Evolutionary conservation across 1,140 invertebrate genomes (phyloP), one percentile per base, ranked within the genome.

Genomic region (Drosophila equinoxialis): DNA sequence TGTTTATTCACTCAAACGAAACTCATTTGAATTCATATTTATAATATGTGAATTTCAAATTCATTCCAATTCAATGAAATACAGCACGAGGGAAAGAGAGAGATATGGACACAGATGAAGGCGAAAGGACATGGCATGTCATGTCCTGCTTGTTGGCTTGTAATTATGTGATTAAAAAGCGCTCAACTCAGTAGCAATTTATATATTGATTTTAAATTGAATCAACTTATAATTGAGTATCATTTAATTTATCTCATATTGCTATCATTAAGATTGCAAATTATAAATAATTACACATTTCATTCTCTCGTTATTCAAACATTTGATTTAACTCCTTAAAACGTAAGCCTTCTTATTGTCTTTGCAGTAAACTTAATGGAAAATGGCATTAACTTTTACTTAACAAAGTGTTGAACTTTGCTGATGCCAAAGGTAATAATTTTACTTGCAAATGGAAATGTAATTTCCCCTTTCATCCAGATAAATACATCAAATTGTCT

Each of bases 91-190:
- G 10, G 35, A 20, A 6, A 17, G 6, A 17, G 37, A 54, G 37
- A 37, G 35, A 62, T 26, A 26, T 8, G 1, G 10, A 37, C 35
- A 37, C 8, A 37, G 35, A 8, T 37, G 3, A 39, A 39, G 26
- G 37, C 30, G 8, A 14, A 57, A 35, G 55, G 55, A 57, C 33
- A 17, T 1, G 55, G 6, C 33, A 58, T 58, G 37, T 62, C 17
- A 51, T 55, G n/a, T 30, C 65, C 35, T 42, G n/a, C 65, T 68
- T 60, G 41, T 39, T 51, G 60, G 30, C 68, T 60, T 55, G 74
- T 65, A 76, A 76, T 76, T 76, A 76, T 70, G 74, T 70, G 74
- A 76, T 76, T 76, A 76, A 72, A 76, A 63, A 26, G 51, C 65
- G 42, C 65, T 69, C 73, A n/a, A n/a, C 66, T 61, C 55, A 23